Evolutionary conservation across 2,797 vertebrate genomes (phyloP), one percentile per base, ranked within the genome.

Genomic region (Vireo griseus): DNA sequence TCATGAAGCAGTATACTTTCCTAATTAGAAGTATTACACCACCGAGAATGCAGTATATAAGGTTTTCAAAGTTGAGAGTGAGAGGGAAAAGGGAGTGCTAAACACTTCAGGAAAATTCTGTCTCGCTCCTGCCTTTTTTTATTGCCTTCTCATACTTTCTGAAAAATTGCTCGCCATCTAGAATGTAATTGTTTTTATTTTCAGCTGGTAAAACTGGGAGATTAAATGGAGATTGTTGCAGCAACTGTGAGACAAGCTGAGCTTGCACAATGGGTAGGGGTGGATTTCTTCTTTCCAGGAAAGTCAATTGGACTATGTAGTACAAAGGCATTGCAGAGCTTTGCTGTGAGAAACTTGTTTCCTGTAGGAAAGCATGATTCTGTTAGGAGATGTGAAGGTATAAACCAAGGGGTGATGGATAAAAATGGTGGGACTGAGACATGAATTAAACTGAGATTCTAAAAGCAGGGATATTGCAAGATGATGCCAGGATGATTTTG

Each of bases 241-340:
- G n/a, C 51, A 88, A 25, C 31, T 42, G 19, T 44, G 50, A 88
- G n/a, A 37, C 13, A n/a, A 44, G 13, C 29, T 82, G 54, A 75
- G n/a, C 21, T 76, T 90, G 29, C 21, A 13, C 26, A 44, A 33
- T 57, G 26, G 35, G 29, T n/a, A 39, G 28, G 31, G 11, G 7
- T 79, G 26, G 9, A 9, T 83, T 79, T 86, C 40, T 77, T 78
- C 69, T 55, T 75, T 82, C 26, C n/a, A 62, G 29, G 50, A 22
- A 50, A 40, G 20, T 18, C 1, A 0, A 0, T 4, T 66, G 18
- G 44, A 13, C 48, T 81, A 1, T 35, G 10, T 50, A 57, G 29
- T 63, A 28, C 7, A 37, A 78, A 78, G 37, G 10, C 26, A 72
- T 25, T 8, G 1, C 8, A 2, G 26, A 78, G 17, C 50, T 85